Base-by-base conservation (phyloP, 1,140 invertebrate genomes). In the Lucilia cuprina region DNA sequence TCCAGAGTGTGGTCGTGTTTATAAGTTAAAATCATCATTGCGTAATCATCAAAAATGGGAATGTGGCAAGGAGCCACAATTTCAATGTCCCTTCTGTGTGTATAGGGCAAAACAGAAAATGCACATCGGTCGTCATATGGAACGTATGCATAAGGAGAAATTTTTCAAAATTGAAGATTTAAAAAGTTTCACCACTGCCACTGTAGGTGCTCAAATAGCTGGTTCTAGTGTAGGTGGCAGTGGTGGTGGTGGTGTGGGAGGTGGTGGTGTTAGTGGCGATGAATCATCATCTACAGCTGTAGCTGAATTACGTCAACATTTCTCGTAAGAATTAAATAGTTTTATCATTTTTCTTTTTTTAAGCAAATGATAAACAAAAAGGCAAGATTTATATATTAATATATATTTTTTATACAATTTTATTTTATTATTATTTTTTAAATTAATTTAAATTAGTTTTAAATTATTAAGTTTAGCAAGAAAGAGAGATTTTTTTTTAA, bases 21-120 rank as follows among this genome's bases (percentile, higher is more conserved):
- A 97, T 92, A 96, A 96, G 89, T 92, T 96, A 75, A 96, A 96
- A 91, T 96, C 95, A 84, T 96, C 95, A 87, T 92, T 97, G 88
- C 93, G 96, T 30, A 97, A 96, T 89, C 96, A 96, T 89, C 95
- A 96, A 92, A 96, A 96, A 90, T 97, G 96, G 96, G 96, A 97
- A 90, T 97, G 96, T 91, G 95, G 95, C 86, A 96, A 96, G 91
- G 95, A 96, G 90, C 95, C 95, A 1, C 95, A 96, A 89, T 96
- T 96, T 89, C 94, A 95, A 87, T 96, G 96, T 91, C 95, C 95
- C 7, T 95, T 95, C 91, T 96, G 96, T 91, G 94, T 96, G 12
- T 96, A 96, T 90, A 93, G 95, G 84, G 95, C 95, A 85, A 96
- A 96, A 88, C 95, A 96, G 89, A 96, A 96, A 92, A 96, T 96